phyloP scores from a whole-genome alignment of 1,140 invertebrate species.

The Acyrthosiphon pisum region DNA sequence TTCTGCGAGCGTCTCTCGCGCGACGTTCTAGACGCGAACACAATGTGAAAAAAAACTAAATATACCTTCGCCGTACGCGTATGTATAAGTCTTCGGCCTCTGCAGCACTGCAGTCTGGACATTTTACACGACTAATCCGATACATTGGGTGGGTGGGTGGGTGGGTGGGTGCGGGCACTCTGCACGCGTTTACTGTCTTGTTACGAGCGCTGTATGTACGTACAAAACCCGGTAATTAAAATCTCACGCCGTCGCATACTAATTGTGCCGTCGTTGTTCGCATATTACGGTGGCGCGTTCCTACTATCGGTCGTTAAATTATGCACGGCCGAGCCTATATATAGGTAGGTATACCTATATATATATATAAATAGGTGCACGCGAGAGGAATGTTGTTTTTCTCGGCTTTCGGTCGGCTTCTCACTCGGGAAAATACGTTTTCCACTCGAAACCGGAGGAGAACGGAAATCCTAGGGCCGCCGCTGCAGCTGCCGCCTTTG shows the following conservation, averaged over 20 bases:
- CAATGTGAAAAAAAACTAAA: background rate
- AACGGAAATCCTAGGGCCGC: background rate
- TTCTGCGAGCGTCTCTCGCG: background rate
- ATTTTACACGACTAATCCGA: background rate
- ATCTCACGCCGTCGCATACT: conserved; percentile 6
- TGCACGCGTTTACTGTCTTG: background rate
- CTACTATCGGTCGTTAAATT: background rate
- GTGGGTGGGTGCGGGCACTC: background rate
- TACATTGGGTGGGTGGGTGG: background rate
- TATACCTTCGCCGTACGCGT: no score
- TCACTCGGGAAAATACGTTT: background rate
- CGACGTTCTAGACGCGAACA: background rate
- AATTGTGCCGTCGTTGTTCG: background rate
- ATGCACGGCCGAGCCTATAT: background rate
- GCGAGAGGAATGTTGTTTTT: background rate
- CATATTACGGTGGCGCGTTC: background rate
- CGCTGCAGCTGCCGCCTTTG: no score
- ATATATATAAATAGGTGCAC: background rate
- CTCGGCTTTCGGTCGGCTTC: background rate
- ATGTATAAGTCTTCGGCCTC: background rate
- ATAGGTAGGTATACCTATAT: background rate
- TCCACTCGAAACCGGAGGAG: background rate
- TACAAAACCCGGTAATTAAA: conserved; percentile 17
- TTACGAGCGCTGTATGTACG: background rate
- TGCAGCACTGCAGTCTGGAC: no score